Percentiles rank a stretch among this genome's conserved stretches.
phyloP scores from a whole-genome alignment of 2,113 vertebrate genomes.

The Xyliphius kryptos region DNA sequence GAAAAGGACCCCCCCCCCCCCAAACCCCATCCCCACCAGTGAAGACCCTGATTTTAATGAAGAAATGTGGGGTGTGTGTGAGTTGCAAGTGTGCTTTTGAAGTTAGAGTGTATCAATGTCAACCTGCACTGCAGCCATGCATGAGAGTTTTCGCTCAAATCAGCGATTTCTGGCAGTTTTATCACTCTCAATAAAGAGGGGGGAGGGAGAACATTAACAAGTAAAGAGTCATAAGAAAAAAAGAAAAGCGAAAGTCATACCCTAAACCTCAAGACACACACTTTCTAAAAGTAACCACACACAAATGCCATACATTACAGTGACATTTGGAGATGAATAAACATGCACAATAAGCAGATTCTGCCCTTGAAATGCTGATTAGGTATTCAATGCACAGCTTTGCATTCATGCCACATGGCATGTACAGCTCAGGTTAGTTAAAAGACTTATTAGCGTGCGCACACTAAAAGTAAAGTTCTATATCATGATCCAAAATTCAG shows the following conservation, averaged over 20 bases:
- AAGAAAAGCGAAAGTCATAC: background rate
- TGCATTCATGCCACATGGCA: background rate
- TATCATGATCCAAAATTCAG: background rate
- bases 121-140: slow-evolving; percentile 38
- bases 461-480: no score
- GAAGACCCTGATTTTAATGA: no score
- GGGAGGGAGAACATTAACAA: no score
- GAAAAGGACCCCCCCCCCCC: no score
- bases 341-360: slow-evolving; percentile 23
- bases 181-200: slow-evolving; percentile 26
- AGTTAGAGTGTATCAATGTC: background rate
- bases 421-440: slow-evolving; percentile 4
- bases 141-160: slow-evolving; percentile 42
- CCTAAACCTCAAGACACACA: background rate
- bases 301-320: slow-evolving; percentile 6
- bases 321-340: slow-evolving; percentile 16
- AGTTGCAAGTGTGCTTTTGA: slow-evolving; percentile 1
- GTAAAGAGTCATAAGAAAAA: background rate
- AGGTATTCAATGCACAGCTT: slow-evolving; percentile 14
- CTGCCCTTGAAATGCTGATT: background rate
- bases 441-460: background rate
- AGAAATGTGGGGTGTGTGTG: no score
- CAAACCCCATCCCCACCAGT: no score
- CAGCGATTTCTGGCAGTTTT: slow-evolving; percentile 43
- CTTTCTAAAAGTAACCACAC: background rate